phyloP scores from a whole-genome alignment of 2,113 vertebrate genomes.

The Lepus timidus region DNA sequence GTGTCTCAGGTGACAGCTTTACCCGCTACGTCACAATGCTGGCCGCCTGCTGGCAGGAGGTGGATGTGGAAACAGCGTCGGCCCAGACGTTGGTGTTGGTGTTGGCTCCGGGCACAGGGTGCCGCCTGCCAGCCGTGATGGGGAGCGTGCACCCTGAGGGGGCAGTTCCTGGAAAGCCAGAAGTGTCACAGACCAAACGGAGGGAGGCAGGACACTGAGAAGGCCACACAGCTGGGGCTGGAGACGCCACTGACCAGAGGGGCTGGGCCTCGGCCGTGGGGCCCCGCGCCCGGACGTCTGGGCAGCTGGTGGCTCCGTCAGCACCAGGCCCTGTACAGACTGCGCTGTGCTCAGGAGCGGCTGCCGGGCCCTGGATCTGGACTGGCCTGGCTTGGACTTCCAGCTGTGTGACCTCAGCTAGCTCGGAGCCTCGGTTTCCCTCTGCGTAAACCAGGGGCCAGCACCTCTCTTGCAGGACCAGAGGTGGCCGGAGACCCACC shows the following conservation, averaged over 20 bases:
- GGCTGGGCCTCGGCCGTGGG: not conserved
- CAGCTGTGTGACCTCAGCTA: not conserved
- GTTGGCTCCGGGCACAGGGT: slow-evolving; percentile 30
- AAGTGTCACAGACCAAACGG: slow-evolving; percentile 79
- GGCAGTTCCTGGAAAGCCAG: slow-evolving; percentile 89
- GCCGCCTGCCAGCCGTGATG: slow-evolving; percentile 47
- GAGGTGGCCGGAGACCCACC: not conserved
- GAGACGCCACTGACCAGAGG: not conserved
- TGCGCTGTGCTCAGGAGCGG: not conserved
- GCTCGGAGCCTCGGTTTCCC: not conserved
- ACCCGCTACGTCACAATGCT: too few species aligned
- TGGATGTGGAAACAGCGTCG: not conserved
- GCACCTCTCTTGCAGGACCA: not conserved
- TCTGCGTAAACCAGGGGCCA: not conserved
- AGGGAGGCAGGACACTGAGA: slow-evolving; percentile 83
- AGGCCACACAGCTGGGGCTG: not conserved
- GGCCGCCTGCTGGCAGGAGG: too few species aligned
- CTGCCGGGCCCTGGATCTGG: not conserved
- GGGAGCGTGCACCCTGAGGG: slow-evolving; percentile 82
- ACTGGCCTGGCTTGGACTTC: not conserved
- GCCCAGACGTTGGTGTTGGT: slow-evolving; percentile 57
- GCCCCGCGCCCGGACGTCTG: not conserved
- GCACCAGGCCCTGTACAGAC: rapidly evolving
- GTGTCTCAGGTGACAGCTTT: too few species aligned
- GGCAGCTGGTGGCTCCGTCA: rapidly evolving